Evolutionary conservation across 1,140 invertebrate genomes (phyloP).

Genomic region (Aphaenogaster rudis): DNA sequence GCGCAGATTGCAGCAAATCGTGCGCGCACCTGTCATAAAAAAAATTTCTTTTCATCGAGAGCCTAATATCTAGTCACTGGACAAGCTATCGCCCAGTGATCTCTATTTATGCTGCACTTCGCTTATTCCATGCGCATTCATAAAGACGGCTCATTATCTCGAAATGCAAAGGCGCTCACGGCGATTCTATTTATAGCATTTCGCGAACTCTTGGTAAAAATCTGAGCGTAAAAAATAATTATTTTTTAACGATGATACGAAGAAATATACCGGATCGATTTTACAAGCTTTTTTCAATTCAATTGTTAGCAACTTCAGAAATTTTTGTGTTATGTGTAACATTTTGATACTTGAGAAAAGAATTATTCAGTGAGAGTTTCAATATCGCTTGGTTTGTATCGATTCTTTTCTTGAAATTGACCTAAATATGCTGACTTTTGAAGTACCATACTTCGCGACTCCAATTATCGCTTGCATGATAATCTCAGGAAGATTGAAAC

Average conservation of each 20-base stretch:
- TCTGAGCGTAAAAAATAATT: background rate
- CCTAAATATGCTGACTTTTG: background rate
- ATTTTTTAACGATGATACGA: background rate
- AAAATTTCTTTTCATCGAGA: constrained; percentile 27
- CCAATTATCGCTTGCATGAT: constrained; percentile 17
- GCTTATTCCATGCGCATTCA: background rate
- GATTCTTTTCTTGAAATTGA: background rate
- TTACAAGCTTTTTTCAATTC: background rate
- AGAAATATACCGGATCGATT: background rate
- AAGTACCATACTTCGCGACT: background rate
- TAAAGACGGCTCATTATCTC: constrained; percentile 7
- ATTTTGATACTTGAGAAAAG: background rate
- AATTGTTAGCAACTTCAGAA: background rate
- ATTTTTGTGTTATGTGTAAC: background rate
- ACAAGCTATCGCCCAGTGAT: constrained; percentile 21
- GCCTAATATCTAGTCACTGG: background rate
- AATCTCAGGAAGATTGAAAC: constrained; percentile 30
- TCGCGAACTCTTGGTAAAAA: background rate
- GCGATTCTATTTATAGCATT: background rate
- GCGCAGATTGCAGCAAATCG: constrained; percentile 10
- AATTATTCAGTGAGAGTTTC: background rate
- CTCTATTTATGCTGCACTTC: background rate
- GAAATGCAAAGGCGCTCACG: background rate
- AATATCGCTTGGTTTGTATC: background rate
- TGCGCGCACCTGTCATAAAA: constrained; percentile 55